phyloP scores from a whole-genome alignment of 2,113 vertebrate genomes.

The Oreochromis tanganicae region DNA sequence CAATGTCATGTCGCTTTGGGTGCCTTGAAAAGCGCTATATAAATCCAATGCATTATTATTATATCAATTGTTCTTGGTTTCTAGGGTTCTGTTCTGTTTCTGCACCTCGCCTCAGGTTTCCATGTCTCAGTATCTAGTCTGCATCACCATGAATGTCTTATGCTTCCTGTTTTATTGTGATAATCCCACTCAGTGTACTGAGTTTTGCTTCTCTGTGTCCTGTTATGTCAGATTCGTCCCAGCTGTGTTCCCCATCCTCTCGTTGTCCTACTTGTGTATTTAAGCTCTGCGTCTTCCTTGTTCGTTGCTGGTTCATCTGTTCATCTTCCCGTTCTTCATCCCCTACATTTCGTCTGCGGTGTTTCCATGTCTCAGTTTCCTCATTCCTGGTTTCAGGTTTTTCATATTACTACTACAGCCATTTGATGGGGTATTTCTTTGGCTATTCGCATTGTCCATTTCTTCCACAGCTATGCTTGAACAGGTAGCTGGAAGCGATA shows the following conservation, averaged over 20 bases:
- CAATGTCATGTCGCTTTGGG: too few relatives aligned
- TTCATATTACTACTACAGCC: neutral
- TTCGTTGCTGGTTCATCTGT: neutral
- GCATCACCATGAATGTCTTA: neutral
- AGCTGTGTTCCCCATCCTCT: neutral
- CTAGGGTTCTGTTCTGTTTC: neutral
- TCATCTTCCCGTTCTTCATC: neutral
- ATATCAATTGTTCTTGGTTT: neutral
- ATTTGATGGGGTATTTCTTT: neutral
- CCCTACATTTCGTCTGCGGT: neutral
- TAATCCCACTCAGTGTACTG: neutral
- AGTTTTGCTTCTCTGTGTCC: neutral
- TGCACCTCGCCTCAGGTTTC: neutral
- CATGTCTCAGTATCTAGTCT: neutral
- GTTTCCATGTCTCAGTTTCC: neutral
- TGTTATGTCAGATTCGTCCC: neutral
- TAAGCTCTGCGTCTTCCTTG: neutral
- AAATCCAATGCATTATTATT: too few relatives aligned
- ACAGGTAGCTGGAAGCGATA: neutral
- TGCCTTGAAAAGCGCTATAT: too few relatives aligned
- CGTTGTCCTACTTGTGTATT: neutral
- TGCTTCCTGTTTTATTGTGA: neutral
- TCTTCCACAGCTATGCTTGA: neutral
- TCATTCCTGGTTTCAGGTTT: neutral
- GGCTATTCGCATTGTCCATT: neutral